phyloP scores from a whole-genome alignment of 2,113 vertebrate species.

The Caranx melampygus region DNA sequence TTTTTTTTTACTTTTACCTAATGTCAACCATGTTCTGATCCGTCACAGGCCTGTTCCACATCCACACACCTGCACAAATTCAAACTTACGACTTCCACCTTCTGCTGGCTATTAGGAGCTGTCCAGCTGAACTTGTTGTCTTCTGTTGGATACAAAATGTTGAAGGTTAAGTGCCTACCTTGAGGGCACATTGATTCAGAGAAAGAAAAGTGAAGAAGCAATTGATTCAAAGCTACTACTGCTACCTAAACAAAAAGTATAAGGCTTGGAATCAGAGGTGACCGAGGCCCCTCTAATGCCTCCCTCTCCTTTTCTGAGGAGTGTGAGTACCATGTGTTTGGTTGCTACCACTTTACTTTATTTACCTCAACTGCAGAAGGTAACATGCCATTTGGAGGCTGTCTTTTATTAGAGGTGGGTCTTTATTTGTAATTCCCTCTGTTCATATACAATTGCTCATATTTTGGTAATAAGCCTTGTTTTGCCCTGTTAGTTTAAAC shows the following conservation, averaged over 20 bases:
- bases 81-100: constrained; percentile 6
- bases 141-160: background rate
- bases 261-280: background rate
- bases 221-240: background rate
- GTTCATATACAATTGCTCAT: too few relatives aligned
- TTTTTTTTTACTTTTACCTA: constrained; percentile 12
- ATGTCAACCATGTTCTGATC: constrained; percentile 34
- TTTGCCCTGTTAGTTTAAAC: too few relatives aligned
- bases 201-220: background rate
- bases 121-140: constrained; percentile 4
- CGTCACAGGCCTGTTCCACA: constrained; percentile 25
- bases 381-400: too few relatives aligned
- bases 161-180: constrained; percentile 4
- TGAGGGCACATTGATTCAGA: background rate
- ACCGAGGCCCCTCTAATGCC: background rate
- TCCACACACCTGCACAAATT: constrained; percentile 42
- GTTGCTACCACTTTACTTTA: background rate
- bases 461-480: too few relatives aligned
- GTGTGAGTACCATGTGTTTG: background rate
- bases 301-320: background rate
- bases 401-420: too few relatives aligned
- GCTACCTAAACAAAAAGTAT: background rate
- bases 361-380: too few relatives aligned
- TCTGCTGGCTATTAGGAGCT: constrained; percentile 6
- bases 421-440: too few relatives aligned